Percentiles rank a stretch among this genome's conserved stretches.
Conservation (phyloP, 2,113 vertebrate species). For the Shinisaurus crocodilurus region DNA sequence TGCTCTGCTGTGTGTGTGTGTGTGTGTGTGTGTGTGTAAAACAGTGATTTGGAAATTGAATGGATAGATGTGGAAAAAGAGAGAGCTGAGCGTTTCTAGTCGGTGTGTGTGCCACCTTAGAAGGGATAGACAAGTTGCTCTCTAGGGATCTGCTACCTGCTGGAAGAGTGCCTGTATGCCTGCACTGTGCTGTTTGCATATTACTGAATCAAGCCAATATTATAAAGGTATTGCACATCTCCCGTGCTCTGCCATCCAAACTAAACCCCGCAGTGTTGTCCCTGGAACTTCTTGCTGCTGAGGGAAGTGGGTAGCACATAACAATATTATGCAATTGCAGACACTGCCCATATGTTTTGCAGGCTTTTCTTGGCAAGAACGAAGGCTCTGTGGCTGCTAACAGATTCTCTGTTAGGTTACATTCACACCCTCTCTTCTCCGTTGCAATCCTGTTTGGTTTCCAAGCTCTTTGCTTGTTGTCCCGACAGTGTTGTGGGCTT, state of each 20-base stretch:
- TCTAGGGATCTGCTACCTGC: background rate
- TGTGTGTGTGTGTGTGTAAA: no score
- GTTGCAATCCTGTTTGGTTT: background rate
- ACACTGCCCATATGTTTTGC: constrained; percentile 10
- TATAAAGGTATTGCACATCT: background rate
- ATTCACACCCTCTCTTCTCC: background rate
- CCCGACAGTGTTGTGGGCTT: background rate
- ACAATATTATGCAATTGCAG: background rate
- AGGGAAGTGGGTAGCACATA: background rate
- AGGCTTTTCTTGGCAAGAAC: background rate
- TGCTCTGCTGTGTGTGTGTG: background rate
- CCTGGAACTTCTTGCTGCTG: background rate
- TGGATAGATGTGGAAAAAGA: background rate
- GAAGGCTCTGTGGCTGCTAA: background rate
- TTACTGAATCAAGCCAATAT: background rate
- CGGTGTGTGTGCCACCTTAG: no score
- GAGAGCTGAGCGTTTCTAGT: background rate
- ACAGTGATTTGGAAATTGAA: background rate
- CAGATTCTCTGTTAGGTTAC: constrained; percentile 19
- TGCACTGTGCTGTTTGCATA: background rate
- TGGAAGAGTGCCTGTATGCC: background rate
- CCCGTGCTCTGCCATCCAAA: no score
- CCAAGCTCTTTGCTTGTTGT: background rate
- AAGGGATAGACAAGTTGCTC: background rate
- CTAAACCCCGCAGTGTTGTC: background rate